Percentiles rank a stretch among this genome's conserved stretches.
phyloP scores from a whole-genome alignment of 1,140 invertebrate genomes.

The Ectropis grisescens region DNA sequence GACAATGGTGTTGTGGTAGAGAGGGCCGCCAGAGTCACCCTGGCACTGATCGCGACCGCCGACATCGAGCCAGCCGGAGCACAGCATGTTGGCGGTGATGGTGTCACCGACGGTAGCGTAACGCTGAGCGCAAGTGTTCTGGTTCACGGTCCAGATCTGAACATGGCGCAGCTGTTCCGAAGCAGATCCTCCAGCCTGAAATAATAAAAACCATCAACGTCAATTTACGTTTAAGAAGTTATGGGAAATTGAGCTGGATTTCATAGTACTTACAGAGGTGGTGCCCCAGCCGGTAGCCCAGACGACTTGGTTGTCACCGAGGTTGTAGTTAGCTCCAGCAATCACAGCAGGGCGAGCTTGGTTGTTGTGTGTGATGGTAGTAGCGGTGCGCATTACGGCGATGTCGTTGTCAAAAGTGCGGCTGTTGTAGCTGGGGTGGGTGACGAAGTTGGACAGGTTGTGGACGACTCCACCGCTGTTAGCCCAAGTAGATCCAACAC shows the following conservation, averaged over 20 bases:
- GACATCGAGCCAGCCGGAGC: constrained; percentile 32
- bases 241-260: too few species aligned
- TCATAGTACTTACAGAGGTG: constrained; percentile 10
- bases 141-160: constrained; percentile 32
- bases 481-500: constrained; percentile 9
- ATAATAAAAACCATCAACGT: background rate
- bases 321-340: constrained; percentile 20
- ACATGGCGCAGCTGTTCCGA: constrained; percentile 39
- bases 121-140: constrained; percentile 17
- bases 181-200: constrained; percentile 23
- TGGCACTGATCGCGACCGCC: constrained; percentile 37
- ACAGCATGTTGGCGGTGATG: constrained; percentile 41
- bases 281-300: constrained; percentile 25
- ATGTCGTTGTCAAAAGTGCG: constrained; percentile 73
- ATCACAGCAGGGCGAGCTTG: constrained; percentile 10
- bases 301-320: constrained; percentile 19
- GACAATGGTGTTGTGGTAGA: constrained; percentile 66
- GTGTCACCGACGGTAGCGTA: constrained; percentile 12
- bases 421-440: background rate
- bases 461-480: constrained; percentile 12
- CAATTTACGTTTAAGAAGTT: too few species aligned
- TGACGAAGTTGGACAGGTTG: constrained; percentile 13
- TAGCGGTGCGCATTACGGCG: constrained; percentile 34
- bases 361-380: constrained; percentile 34
- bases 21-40: constrained; percentile 75